Evolutionary conservation across 2,797 vertebrate genomes (phyloP).

Genomic region (Crocodylus rhombifer): DNA sequence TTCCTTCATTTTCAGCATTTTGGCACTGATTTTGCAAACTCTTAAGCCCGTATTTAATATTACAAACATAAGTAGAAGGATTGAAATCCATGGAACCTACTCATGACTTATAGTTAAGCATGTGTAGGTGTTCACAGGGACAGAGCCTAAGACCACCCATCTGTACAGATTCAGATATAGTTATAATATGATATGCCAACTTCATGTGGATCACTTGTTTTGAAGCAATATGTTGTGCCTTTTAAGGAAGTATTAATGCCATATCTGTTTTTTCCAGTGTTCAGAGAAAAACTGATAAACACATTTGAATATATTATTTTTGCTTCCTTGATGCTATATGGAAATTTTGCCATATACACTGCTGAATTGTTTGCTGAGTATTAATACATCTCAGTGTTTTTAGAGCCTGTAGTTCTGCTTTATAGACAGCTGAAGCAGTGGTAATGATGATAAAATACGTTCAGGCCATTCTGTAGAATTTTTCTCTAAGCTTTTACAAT

Average conservation of each 20-base stretch:
- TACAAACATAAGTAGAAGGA: neutral
- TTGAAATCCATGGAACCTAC: neutral
- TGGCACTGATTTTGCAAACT: neutral
- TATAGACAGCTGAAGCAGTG: neutral
- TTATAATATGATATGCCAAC: neutral
- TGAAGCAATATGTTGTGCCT: neutral
- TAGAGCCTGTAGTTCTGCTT: neutral
- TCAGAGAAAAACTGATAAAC: neutral
- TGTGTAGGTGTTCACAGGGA: neutral
- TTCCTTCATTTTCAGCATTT: neutral
- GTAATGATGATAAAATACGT: too few relatives aligned
- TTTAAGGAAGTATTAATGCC: neutral
- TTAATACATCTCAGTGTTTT: neutral
- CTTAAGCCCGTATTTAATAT: neutral
- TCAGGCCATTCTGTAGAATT: neutral
- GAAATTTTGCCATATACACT: neutral
- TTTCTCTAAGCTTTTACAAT: neutral
- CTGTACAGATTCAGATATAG: too few relatives aligned
- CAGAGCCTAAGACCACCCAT: neutral
- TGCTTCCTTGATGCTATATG: neutral
- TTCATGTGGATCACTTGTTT: neutral
- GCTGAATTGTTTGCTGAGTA: too few relatives aligned
- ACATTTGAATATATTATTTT: neutral
- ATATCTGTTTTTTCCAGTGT: neutral
- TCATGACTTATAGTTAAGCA: neutral